These are phyloP conservation scores for Seriola dumerili DNA, from an alignment of 2,113 vertebrate species.

Conservation along the genomic window DNA sequence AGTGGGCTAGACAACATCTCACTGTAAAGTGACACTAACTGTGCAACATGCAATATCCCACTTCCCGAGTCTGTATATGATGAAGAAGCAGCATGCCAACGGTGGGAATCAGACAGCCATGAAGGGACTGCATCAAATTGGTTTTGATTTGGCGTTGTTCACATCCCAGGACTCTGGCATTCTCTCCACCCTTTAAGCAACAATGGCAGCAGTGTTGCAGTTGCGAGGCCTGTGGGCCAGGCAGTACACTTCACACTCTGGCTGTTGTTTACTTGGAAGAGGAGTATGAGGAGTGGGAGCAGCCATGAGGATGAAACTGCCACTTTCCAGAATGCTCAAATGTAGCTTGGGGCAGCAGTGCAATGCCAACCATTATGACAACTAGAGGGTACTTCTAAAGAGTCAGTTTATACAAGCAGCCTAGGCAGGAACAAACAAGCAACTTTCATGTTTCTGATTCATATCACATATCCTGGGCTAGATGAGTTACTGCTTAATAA, in stretches of 20 bases:
- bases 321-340: slow-evolving; percentile 37
- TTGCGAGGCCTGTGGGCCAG: slow-evolving; percentile 41
- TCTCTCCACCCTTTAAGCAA: slow-evolving; percentile 61
- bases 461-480: background rate
- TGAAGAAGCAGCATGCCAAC: slow-evolving; percentile 3
- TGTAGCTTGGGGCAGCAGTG: background rate
- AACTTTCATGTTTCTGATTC: slow-evolving; percentile 7
- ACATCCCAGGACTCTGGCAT: slow-evolving; percentile 54
- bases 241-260: slow-evolving; percentile 64
- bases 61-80: background rate
- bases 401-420: slow-evolving; percentile 5
- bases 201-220: slow-evolving; percentile 74
- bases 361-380: background rate
- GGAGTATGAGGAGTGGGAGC: slow-evolving; percentile 61
- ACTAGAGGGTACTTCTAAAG: background rate
- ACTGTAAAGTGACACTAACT: background rate
- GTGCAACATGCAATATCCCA: background rate
- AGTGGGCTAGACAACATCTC: background rate
- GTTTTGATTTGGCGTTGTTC: slow-evolving; percentile 59
- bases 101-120: slow-evolving; percentile 40
- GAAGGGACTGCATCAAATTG: slow-evolving; percentile 55
- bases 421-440: slow-evolving; percentile 18
- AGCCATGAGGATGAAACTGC: slow-evolving; percentile 27
- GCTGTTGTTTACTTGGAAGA: slow-evolving; percentile 70
- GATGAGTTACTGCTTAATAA: background rate